Base-by-base conservation (phyloP, 2,797 vertebrate genomes). In the Cottoperca gobio region DNA sequence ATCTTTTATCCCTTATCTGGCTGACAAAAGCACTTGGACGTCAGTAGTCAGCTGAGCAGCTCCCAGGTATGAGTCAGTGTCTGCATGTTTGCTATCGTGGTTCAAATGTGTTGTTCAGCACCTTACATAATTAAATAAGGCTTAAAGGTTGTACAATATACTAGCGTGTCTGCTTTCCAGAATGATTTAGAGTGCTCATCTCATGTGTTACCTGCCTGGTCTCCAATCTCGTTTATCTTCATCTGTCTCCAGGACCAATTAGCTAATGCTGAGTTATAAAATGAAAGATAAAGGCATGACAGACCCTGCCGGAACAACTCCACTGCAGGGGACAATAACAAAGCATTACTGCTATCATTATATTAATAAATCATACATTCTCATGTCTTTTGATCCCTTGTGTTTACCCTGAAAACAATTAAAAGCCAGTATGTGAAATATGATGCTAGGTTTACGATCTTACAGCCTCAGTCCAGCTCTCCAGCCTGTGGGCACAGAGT, bases 341-440 rank as follows among this genome's bases (percentile, higher is more conserved):
- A 49, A 45, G 45, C 69, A 59, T 70, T 59, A 54, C 21, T 68
- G 45, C 31, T 50, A 21, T 79, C 14, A 53, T 78, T 23, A 66
- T 60, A 75, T 71, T 45, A 69, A 58, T 70, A 78, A 73, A 50
- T 86, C 66, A 81, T 53, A 0, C 37, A 55, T 74, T 58, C 3
- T 33, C 8, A 50, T 66, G 70, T 62, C 2, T 33, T 78, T 70
- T 73, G 49, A 76, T 82, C 65, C 50, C 81, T 43, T 67, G 55
- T 76, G 78, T 78, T 75, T 61, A 75, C 42, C 14, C 54, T 17
- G 28, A 74, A 73, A 76, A 75, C 67, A 50, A 77, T 87, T 79
- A 64, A 62, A 75, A 79, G 43, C 54, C 75, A 74, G 64, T 52
- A 69, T 63, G 76, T 88, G 89, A 85, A 85, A 89, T 73, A 67